phyloP scores from a whole-genome alignment of 2,797 vertebrate genomes.

The Adrianichthys oophorus region DNA sequence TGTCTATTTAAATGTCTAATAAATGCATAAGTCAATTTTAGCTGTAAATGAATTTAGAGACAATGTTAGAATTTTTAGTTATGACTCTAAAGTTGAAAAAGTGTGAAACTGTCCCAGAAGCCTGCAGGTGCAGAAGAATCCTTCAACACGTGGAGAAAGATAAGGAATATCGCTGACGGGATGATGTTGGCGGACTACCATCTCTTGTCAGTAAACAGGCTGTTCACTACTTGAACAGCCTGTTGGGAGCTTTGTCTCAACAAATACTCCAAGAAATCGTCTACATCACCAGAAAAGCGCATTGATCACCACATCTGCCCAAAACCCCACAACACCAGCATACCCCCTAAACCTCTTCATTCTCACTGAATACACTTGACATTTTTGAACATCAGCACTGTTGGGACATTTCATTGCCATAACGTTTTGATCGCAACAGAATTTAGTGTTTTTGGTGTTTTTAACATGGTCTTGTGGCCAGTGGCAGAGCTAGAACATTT shows the following conservation, averaged over 20 bases:
- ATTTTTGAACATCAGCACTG: no score
- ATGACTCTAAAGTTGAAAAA: slow-evolving; percentile 2
- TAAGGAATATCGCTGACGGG: slow-evolving; percentile 57
- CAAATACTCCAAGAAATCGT: slow-evolving; percentile 27
- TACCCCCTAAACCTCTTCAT: no score
- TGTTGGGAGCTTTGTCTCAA: slow-evolving; percentile 37
- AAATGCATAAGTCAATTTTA: slow-evolving; percentile 42
- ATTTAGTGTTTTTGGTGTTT: no score
- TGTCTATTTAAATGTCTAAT: slow-evolving; percentile 33
- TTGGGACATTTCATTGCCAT: no score
- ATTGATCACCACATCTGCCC: no score
- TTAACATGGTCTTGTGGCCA: no score
- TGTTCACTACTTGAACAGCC: slow-evolving; percentile 37
- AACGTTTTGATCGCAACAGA: no score
- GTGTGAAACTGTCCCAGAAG: slow-evolving; percentile 5
- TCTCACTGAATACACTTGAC: no score
- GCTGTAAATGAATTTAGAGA: slow-evolving; percentile 1
- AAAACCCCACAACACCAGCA: no score
- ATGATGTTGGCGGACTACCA: slow-evolving; percentile 45
- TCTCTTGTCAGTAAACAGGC: slow-evolving; percentile 60
- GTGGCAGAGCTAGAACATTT: no score
- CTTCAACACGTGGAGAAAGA: slow-evolving; percentile 60
- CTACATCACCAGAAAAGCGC: not conserved
- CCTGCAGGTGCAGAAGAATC: slow-evolving; percentile 31
- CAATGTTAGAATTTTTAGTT: no score